Base-by-base conservation (phyloP, 2,113 vertebrate species). In the Aspidoscelis tigris region DNA sequence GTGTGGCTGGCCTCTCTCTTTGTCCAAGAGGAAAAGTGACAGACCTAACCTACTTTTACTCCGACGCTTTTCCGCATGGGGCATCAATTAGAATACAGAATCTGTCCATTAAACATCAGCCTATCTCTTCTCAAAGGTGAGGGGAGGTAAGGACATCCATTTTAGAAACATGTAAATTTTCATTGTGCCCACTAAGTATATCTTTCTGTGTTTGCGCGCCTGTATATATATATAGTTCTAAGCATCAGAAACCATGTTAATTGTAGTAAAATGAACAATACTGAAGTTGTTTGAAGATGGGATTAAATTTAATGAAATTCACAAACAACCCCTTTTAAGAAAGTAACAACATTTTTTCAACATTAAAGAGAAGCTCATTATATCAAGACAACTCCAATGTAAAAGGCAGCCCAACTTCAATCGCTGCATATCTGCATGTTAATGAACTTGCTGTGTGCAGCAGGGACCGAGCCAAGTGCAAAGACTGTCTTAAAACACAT, bases 321-420 rank as follows among this genome's bases (percentile, higher is more conserved):
- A 95, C 93, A 96, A 96, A 96, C 95, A 96, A 96, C 92, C 88
- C 88, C 86, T 92, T 96, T 96, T 97, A 95, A 96, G 93, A 95
- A 96, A 96, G 93, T 95, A 96, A 96, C 95, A 97, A 96, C 96
- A 96, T 94, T 93, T 96, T 95, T 95, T 94, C 89, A 96, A 96
- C 95, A 96, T 96, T 96, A 96, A 96, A 97, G 95, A 92, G 92
- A 91, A 94, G 94, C 95, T 96, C 96, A 96, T 97, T 97, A 96
- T 95, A 95, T 94, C 93, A 93, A 96, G 94, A 96, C 95, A 96
- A 96, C 94, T 93, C 92, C 94, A 93, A 93, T 92, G 94, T 95
- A 95, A 95, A 96, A 96, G 94, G 95, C 92, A 89, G 92, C 92
- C 95, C 83, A 89, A 96, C 95, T 96, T 97, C 96, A 96, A 95